Conservation (phyloP, 2,888 invertebrate species). For the Drosophila birchii region DNA sequence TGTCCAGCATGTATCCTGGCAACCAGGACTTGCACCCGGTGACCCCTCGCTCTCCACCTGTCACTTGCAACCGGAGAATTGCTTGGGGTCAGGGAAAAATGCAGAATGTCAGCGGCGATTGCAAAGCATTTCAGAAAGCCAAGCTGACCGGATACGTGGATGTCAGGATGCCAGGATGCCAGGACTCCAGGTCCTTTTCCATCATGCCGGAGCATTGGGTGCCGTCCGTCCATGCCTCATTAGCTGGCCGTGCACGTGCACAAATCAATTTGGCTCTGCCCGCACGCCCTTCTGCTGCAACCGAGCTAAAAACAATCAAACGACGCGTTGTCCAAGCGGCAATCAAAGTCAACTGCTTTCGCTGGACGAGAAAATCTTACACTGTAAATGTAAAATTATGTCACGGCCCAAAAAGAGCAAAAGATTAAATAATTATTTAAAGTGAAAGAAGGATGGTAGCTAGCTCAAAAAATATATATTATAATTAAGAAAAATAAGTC, state of each 20-base stretch:
- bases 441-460: too few relatives aligned
- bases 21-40: not conserved
- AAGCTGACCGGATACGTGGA: conserved; percentile 10
- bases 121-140: conserved; percentile 35
- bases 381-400: not conserved
- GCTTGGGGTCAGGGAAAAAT: conserved; percentile 20
- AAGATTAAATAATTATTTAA: not conserved
- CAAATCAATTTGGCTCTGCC: conserved; percentile 70
- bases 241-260: conserved; percentile 75
- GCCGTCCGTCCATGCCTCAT: conserved; percentile 52
- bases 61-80: conserved; percentile 31
- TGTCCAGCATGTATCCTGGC: conserved; percentile 31
- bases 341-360: conserved; percentile 67
- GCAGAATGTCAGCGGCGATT: conserved; percentile 49
- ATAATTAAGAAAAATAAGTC: too few relatives aligned
- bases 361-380: conserved; percentile 46
- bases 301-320: conserved; percentile 66
- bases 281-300: conserved; percentile 30
- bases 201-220: conserved; percentile 24
- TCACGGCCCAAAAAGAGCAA: not conserved
- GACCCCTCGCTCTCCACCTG: conserved; percentile 5
- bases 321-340: conserved; percentile 68
- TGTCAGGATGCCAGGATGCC: not conserved
- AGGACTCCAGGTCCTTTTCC: conserved; percentile 7
- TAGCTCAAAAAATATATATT: too few relatives aligned